Base-by-base conservation (phyloP, 2,888 invertebrate genomes). In the Calameuta filiformis region DNA sequence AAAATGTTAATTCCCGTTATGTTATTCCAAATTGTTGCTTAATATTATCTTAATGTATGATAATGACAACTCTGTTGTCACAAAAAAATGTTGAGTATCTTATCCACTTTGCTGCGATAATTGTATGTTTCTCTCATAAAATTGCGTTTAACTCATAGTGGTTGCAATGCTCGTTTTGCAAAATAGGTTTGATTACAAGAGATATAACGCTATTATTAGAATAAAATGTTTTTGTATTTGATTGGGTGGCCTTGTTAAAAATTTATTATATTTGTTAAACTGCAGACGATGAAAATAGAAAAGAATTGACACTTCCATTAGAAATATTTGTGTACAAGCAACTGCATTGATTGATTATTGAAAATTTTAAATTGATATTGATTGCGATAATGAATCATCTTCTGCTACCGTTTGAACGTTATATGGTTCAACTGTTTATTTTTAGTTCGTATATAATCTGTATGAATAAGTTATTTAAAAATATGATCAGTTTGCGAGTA, bases 401-500 rank as follows among this genome's bases (percentile, higher is more conserved):
- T 56, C 23, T 56, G 23, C 56, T 56, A 56, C 23, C 23, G 56
- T 56, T 56, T 23, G 23, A 56, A 56, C 56, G 23, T 56, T 56
- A 23, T 23, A 56, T 56, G 56, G 23, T 56, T 56, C 56, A 56
- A 56, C 23, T 56, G 56, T 56, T 23, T 56, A 23, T 15, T 9
- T 56, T 56, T 56, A 56, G 23, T 23, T 23, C 23, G 23, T 56
- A 56, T 56, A 56, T 56, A 56, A 56, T 23, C 56, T 23, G 56
- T 56, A 56, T 23, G 23, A 23, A 56, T 56, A 56, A 56, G 9
- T 56, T 56, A 56, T 56, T 33, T 11, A 71, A 71, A 9, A 68
- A 56, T 34, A 76, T 33, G 73, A 30, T 71, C 69, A 73, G 73
- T 75, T 77, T 75, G 6, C 34, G 34, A 15, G 35, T 71, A 34